Base-by-base conservation (phyloP, 2,888 invertebrate genomes). In the Hirtodrosophila trivittata region DNA sequence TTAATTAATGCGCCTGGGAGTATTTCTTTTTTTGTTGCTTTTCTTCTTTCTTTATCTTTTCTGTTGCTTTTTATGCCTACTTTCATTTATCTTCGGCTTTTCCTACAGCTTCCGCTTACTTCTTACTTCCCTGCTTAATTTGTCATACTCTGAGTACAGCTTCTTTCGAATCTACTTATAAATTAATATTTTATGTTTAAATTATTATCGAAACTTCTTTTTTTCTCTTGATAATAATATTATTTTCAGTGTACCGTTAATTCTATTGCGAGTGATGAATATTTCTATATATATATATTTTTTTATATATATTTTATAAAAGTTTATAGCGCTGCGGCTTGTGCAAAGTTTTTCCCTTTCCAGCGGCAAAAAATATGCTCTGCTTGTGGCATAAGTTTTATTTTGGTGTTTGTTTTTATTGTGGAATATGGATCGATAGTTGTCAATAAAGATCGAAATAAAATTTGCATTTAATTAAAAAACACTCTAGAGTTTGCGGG, bases 1-100 rank as follows among this genome's bases (percentile, higher is more conserved):
- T 83, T 83, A 86, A 84, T 83, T 83, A 84, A 83, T 84, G 85
- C 82, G 70, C 87, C 63, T 30, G 73, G 72, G 86, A 78, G 58
- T 69, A 39, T 47, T 64, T 65, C 51, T 47, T 60, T 52, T 63
- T 49, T 55, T 30, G 26, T 41, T 37, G 25, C 28, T 47, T 7
- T 35, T 49, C 5, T 14, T 28, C 25, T 37, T 52, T 41, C 30
- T 43, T 28, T 54, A 13, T 45, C 37, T 25, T 14, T 21, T 30
- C 21, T 39, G 26, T 35, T 42, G 32, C 16, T 33, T 38, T 41
- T 39, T 43, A 32, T 35, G 28, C 6, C 18, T 8, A 38, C 9
- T 37, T 49, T 32, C 28, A 28, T 9, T 26, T 38, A 12, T 35
- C 12, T 33, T 28, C 28, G 21, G 9, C 21, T 55, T 28, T 57